Base-by-base conservation (phyloP, 2,113 vertebrate species). In the Melospiza melodia region DNA sequence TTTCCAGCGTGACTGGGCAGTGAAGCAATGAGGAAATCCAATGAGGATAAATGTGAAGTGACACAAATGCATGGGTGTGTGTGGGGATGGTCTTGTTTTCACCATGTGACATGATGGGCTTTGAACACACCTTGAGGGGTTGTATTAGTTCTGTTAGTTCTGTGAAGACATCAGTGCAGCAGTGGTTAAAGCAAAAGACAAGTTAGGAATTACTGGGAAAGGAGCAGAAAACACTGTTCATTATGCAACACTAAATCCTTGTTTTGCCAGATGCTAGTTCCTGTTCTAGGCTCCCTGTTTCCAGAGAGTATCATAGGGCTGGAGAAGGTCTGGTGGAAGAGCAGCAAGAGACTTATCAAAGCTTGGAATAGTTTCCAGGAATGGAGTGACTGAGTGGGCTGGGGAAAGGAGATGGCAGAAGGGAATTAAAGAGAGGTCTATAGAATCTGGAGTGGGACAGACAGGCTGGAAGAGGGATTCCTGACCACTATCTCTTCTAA, bases 31-130 rank as follows among this genome's bases (percentile, higher is more conserved):
- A 79, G 41, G 86, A 84, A 91, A 77, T 84, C 54, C 73, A 79
- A 3, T 58, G 73, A 95, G 55, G 76, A 83, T 76, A 84, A 95
- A 92, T 77, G 84, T 62, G 72, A 84, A 86, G 68, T 95, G 93
- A 90, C 3, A 0, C 35, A 30, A 55, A 54, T 15, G 21, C 3
- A 2, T 16, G 31, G 6, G 24, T 2, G 3, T 5, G 20, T 21
- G 39, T 18, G 69, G 22, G 30, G 31, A 17, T 48, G 71, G 35
- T 67, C 48, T 69, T 61, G 19, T 61, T 73, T 92, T 54, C 72
- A 58, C 46, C 8, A 0, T 33, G 9, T 6, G 30, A 78, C 22
- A 2, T 23, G 39, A 81, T 59, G 73, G 81, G 69, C 89, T 89
- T 84, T 58, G 57, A 78, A 20, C 51, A 87, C 84, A 63, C 92